Conservation (phyloP, 2,797 vertebrate species). For the Crenuchus spilurus region DNA sequence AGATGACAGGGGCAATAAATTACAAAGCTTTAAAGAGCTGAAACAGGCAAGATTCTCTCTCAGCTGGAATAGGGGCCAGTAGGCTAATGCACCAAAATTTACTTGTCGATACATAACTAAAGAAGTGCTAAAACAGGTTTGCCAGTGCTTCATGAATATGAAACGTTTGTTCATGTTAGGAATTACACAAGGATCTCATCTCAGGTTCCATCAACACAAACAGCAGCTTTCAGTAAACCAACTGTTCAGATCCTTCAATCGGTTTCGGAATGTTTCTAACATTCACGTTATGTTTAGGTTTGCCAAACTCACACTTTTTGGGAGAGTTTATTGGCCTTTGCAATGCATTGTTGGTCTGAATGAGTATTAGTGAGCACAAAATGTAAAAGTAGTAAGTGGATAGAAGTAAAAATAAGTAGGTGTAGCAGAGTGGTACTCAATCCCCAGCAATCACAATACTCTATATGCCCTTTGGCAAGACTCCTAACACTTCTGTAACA, state of each 20-base stretch:
- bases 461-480: too few relatives aligned
- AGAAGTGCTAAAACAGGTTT: background rate
- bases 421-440: too few relatives aligned
- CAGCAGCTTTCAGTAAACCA: too few relatives aligned
- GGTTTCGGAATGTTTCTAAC: too few relatives aligned
- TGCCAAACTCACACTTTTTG: too few relatives aligned
- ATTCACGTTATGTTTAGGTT: too few relatives aligned
- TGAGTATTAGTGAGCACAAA: too few relatives aligned
- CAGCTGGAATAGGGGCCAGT: slow-evolving; percentile 34
- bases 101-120: slow-evolving; percentile 23
- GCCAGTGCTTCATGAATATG: slow-evolving; percentile 4
- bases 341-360: background rate
- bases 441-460: too few relatives aligned
- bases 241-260: too few relatives aligned
- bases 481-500: too few relatives aligned
- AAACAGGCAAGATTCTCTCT: slow-evolving; percentile 43
- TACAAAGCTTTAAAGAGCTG: slow-evolving; percentile 54
- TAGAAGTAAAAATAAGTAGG: too few relatives aligned
- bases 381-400: too few relatives aligned
- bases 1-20: slow-evolving; percentile 61
- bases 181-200: background rate
- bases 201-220: background rate
- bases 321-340: background rate
- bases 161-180: background rate
- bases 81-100: slow-evolving; percentile 23